phyloP scores from a whole-genome alignment of 2,888 invertebrate species.

The Sympetrum striolatum region DNA sequence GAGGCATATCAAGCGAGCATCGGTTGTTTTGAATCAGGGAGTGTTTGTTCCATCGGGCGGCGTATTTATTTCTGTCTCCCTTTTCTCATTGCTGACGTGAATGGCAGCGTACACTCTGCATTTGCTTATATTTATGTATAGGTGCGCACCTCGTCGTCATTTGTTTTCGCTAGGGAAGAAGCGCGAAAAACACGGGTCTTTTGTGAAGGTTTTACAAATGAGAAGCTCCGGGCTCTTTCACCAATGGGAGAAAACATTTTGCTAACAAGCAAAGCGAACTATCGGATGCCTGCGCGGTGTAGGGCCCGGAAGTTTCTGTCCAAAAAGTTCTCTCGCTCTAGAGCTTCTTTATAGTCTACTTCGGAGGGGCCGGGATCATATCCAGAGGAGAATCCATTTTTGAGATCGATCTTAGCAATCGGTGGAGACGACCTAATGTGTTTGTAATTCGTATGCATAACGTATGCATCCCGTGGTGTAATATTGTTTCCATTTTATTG shows the following conservation, averaged over 20 bases:
- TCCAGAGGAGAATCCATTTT: background rate
- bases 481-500: no score
- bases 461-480: no score
- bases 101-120: background rate
- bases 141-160: background rate
- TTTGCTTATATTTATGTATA: background rate
- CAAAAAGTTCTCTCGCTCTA: background rate
- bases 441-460: no score
- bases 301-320: background rate
- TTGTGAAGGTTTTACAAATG: background rate
- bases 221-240: background rate
- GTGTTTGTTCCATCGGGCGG: background rate
- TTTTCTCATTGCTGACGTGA: background rate
- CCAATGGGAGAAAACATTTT: background rate
- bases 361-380: background rate
- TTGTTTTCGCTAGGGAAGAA: background rate
- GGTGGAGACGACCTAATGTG: no score
- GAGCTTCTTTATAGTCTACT: background rate
- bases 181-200: background rate
- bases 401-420: no score
- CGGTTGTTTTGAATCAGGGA: background rate
- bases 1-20: background rate
- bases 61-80: background rate
- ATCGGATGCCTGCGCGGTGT: background rate
- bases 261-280: background rate